phyloP scores from a whole-genome alignment of 2,113 vertebrate species.

The Carassius gibelio region DNA sequence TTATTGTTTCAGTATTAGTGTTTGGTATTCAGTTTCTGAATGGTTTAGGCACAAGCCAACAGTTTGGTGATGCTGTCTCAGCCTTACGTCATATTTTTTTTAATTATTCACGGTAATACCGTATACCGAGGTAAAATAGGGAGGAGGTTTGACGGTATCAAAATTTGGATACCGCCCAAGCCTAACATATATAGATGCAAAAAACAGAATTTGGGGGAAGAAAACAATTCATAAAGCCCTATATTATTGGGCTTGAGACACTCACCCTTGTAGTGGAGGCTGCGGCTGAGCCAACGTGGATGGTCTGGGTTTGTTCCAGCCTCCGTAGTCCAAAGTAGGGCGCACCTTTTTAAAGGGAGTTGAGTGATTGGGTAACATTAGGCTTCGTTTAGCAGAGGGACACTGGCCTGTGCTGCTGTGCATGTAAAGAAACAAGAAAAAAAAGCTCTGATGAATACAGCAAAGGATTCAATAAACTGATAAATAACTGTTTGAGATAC shows the following conservation, averaged over 20 bases:
- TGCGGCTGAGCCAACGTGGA: slow-evolving; percentile 84
- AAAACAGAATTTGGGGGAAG: not conserved
- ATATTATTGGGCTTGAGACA: not conserved
- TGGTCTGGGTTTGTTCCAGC: slow-evolving; percentile 92
- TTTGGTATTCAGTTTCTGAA: too few species aligned
- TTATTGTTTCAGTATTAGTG: too few species aligned
- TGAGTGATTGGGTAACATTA: slow-evolving; percentile 89
- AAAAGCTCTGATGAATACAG: not conserved
- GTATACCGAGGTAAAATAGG: too few species aligned
- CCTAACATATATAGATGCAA: too few species aligned
- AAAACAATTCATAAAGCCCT: too few species aligned
- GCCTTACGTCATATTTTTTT: too few species aligned
- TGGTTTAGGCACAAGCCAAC: too few species aligned
- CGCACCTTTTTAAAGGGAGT: slow-evolving; percentile 92
- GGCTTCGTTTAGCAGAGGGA: slow-evolving; percentile 86
- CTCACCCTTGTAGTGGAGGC: slow-evolving; percentile 91
- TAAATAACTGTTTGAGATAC: not conserved
- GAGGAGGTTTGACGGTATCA: too few species aligned
- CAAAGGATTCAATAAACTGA: not conserved
- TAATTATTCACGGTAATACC: too few species aligned
- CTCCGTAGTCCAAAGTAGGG: slow-evolving; percentile 88
- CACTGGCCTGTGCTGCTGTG: slow-evolving; percentile 77
- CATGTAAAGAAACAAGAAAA: slow-evolving; percentile 64
- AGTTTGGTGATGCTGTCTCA: too few species aligned
- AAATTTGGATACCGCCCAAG: too few species aligned